Evolutionary conservation across 1,140 invertebrate genomes (phyloP), one percentile per base, ranked within the genome.

Genomic region (Vanessa atalanta): DNA sequence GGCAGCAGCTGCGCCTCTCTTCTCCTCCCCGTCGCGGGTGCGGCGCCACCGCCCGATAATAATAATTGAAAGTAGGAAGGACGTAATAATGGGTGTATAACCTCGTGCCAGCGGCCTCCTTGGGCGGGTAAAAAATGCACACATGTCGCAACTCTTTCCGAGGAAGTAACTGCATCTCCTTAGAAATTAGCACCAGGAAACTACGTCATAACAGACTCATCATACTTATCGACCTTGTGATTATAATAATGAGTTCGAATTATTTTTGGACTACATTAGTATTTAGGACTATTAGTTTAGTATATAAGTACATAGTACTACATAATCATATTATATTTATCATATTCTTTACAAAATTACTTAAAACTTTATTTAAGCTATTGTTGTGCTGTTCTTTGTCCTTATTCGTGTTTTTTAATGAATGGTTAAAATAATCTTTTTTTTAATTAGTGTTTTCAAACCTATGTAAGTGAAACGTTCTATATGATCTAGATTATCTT

Each of bases 71-170:
- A 92, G 90, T 92, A 92, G 90, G 90, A 92, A 92, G 90, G 90
- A 92, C 90, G 88, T 90, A 91, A 92, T 92, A 92, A 92, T 92
- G 90, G 90, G 90, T 92, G 90, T 92, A 92, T 92, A 92, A 92
- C 90, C 90, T 92, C 90, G 88, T 79, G 89, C 88, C 90, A 88
- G 90, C 90, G 90, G 89, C 90, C 90, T 91, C 90, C 89, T 92
- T 92, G 90, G 90, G 90, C 90, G 90, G 90, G 90, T 83, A 92
- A 92, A 92, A 92, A 92, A 92, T 91, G 88, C 87, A 92, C 89
- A 92, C 90, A 91, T 92, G 90, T 88, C 85, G 82, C 82, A 79
- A 75, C 73, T 76, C 79, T 88, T 82, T 76, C 78, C 80, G 83
- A 78, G 79, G 79, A 70, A 81, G 79, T 37, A 31, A 11, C 64